phyloP scores from a whole-genome alignment of 2,888 invertebrate genomes.

The Andrena trimmerana region DNA sequence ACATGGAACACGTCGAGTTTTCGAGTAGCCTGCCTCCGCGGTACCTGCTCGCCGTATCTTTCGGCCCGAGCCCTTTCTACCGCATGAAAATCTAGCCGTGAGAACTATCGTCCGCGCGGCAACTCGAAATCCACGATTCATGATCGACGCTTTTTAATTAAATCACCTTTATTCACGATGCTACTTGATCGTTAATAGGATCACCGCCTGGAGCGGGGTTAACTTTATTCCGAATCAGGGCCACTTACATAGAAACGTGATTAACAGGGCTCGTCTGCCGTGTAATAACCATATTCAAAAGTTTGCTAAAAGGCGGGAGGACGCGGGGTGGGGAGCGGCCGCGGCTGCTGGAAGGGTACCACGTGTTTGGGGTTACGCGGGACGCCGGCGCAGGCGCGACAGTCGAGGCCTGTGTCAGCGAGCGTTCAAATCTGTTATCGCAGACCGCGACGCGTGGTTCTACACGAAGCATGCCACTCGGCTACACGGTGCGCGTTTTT shows the following conservation, averaged over 20 bases:
- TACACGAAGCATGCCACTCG: slow-evolving; percentile 15
- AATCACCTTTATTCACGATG: no score
- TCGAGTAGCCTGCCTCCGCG: slow-evolving; percentile 64
- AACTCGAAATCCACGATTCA: background rate
- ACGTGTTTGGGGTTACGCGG: slow-evolving; percentile 58
- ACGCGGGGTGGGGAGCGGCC: slow-evolving; percentile 19
- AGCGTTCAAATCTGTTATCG: slow-evolving; percentile 76
- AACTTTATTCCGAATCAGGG: no score
- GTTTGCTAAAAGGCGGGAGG: background rate
- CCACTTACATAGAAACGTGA: no score
- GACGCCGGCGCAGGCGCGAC: slow-evolving; percentile 73
- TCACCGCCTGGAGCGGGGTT: no score
- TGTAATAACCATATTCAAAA: no score
- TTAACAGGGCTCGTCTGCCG: no score
- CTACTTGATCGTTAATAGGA: no score
- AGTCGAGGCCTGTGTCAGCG: slow-evolving; percentile 56
- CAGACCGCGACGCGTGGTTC: slow-evolving; percentile 64
- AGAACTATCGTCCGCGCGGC: background rate
- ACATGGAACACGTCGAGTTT: slow-evolving; percentile 70
- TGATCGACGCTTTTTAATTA: background rate
- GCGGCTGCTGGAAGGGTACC: slow-evolving; percentile 44
- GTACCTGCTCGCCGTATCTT: slow-evolving; percentile 47
- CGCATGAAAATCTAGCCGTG: slow-evolving; percentile 29
- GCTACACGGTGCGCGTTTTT: slow-evolving; percentile 40
- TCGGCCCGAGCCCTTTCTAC: slow-evolving; percentile 36